Conservation (phyloP, 1,140 invertebrate species). For the Drosophila nebulosa region DNA sequence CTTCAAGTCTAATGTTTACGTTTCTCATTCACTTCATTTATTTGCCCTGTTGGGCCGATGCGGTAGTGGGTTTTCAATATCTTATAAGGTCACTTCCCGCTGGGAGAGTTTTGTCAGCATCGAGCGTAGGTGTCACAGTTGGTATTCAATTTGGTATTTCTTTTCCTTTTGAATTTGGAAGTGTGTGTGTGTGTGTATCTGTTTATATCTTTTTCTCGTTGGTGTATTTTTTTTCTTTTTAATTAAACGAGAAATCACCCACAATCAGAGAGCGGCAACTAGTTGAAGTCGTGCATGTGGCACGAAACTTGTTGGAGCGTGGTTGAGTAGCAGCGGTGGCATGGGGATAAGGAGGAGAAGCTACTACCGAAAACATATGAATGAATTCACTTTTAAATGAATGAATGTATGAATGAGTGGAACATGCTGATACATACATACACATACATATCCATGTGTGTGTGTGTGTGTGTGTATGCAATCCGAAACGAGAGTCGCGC, state of each 20-base stretch:
- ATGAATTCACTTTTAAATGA: constrained; percentile 22
- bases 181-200: constrained; percentile 19
- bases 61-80: not conserved
- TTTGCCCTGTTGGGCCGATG: not conserved
- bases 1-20: not conserved
- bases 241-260: constrained; percentile 55
- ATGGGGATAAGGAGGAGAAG: not conserved
- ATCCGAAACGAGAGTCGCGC: constrained; percentile 3
- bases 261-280: constrained; percentile 21
- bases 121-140: not conserved
- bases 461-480: constrained; percentile 33
- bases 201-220: constrained; percentile 37
- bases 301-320: constrained; percentile 51
- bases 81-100: not conserved
- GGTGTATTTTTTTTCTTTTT: constrained; percentile 10
- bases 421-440: constrained; percentile 22
- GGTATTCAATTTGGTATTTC: not conserved
- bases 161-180: not conserved
- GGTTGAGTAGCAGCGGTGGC: constrained; percentile 27
- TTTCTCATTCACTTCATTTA: not conserved
- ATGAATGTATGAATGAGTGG: constrained; percentile 38
- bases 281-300: constrained; percentile 39
- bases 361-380: not conserved
- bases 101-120: not conserved
- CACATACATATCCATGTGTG: not conserved